These are phyloP conservation scores for Drosophila sp. DNA, from an alignment of 1,140 invertebrate species.

Conservation along the genomic window DNA sequence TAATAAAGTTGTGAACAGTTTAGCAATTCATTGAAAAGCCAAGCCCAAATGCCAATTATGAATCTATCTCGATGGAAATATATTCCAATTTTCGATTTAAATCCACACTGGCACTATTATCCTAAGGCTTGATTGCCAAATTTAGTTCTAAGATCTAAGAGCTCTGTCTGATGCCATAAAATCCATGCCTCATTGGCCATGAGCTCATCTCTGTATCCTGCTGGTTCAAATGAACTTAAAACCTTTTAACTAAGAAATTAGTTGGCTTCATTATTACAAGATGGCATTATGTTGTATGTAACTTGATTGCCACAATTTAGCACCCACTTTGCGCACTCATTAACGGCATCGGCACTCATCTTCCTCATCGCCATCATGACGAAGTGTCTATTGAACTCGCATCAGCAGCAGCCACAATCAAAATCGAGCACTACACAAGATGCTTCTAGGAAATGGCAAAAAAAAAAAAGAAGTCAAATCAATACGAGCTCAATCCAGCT, in stretches of 20 bases:
- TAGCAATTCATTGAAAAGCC: neutral
- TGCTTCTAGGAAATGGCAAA: constrained; percentile 15
- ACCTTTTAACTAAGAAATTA: neutral
- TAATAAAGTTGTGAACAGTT: neutral
- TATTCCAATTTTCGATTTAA: no score
- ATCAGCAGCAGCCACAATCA: constrained; percentile 12
- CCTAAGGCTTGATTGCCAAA: no score
- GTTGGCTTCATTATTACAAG: neutral
- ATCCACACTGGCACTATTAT: no score
- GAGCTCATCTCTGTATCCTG: no score
- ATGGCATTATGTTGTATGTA: constrained; percentile 1
- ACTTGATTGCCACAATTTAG: constrained; percentile 31
- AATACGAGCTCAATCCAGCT: constrained; percentile 39
- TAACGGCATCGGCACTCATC: neutral
- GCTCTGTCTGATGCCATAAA: no score
- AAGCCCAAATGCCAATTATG: neutral
- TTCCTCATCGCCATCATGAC: neutral
- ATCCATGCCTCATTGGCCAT: no score
- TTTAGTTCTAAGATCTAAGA: no score
- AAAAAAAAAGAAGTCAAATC: constrained; percentile 54
- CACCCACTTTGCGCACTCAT: constrained; percentile 45
- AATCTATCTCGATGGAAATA: no score
- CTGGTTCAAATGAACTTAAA: neutral
- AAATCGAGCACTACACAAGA: constrained; percentile 49
- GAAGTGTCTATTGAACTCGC: constrained; percentile 3